Evolutionary conservation across 2,888 invertebrate species (phyloP).

Genomic region (Drosophila fulvimacula): DNA sequence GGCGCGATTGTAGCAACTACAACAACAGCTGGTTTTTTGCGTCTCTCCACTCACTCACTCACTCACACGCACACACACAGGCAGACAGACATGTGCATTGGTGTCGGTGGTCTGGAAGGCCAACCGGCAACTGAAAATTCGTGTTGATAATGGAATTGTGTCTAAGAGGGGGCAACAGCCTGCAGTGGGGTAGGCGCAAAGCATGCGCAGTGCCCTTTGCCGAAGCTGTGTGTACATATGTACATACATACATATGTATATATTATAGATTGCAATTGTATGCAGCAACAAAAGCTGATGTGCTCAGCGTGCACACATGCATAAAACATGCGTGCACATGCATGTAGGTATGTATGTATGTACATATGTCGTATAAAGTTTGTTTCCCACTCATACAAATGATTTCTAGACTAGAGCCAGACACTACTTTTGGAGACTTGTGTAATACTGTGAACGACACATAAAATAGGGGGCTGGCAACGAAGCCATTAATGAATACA

Average conservation of each 20-base stretch:
- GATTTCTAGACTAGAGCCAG: slow-evolving; percentile 60
- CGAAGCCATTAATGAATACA: slow-evolving; percentile 29
- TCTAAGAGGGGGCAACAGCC: slow-evolving; percentile 2
- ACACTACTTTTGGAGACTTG: slow-evolving; percentile 51
- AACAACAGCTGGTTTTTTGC: slow-evolving; percentile 67
- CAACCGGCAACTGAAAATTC: slow-evolving; percentile 42
- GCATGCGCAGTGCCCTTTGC: slow-evolving; percentile 58
- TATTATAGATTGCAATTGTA: slow-evolving; percentile 39
- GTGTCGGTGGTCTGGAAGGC: slow-evolving; percentile 45
- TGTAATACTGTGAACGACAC: slow-evolving; percentile 17
- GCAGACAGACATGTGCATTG: slow-evolving; percentile 3
- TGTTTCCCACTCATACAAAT: slow-evolving; percentile 13
- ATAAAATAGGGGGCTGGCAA: slow-evolving; percentile 8
- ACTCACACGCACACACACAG: background rate
- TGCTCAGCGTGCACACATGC: slow-evolving; percentile 23
- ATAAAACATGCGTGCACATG: slow-evolving; percentile 6
- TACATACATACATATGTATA: background rate
- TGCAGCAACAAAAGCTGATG: slow-evolving; percentile 38
- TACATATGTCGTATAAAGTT: background rate
- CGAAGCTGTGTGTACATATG: slow-evolving; percentile 1
- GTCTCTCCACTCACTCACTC: slow-evolving; percentile 20
- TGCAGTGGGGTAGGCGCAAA: slow-evolving; percentile 42
- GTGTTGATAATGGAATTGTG: slow-evolving; percentile 19
- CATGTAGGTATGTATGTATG: too few relatives aligned
- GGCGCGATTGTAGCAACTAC: slow-evolving; percentile 60